A percentile compares a stretch with the other conserved stretches of the same genome.
Conservation (phyloP, 2,888 invertebrate species). For the Sceliomorpha sp. region DNA sequence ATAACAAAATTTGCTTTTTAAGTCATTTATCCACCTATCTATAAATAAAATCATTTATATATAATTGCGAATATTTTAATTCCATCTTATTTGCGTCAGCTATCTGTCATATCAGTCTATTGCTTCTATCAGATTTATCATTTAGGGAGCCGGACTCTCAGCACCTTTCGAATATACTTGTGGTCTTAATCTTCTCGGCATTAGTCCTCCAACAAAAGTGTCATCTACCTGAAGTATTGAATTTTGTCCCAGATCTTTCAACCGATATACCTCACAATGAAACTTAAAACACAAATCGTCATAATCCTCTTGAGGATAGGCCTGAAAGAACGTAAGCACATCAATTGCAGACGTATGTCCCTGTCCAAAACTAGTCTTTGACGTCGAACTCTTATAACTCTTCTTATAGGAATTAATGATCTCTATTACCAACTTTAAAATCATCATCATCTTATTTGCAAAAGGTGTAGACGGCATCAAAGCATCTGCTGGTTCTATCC, state of each 20-base stretch:
- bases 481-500: neutral
- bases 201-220: constrained; percentile 2
- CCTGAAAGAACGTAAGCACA: neutral
- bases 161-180: neutral
- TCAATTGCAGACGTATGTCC: neutral
- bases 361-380: neutral
- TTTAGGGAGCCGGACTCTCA: too few species aligned
- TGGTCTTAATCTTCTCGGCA: neutral
- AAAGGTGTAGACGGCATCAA: neutral
- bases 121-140: too few species aligned
- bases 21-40: too few species aligned
- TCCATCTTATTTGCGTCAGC: too few species aligned
- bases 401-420: neutral
- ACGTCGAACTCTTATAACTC: neutral
- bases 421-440: neutral
- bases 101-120: too few species aligned
- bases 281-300: neutral
- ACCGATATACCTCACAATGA: constrained; percentile 2
- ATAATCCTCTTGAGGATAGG: neutral
- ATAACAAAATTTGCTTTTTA: too few species aligned
- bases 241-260: constrained; percentile 4
- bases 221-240: constrained; percentile 3
- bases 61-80: too few species aligned
- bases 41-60: too few species aligned
- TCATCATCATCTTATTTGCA: neutral